A percentile compares a stretch with the other conserved stretches of the same genome.
Conservation (phyloP, 2,888 invertebrate genomes). For the Orthosia cruda region DNA sequence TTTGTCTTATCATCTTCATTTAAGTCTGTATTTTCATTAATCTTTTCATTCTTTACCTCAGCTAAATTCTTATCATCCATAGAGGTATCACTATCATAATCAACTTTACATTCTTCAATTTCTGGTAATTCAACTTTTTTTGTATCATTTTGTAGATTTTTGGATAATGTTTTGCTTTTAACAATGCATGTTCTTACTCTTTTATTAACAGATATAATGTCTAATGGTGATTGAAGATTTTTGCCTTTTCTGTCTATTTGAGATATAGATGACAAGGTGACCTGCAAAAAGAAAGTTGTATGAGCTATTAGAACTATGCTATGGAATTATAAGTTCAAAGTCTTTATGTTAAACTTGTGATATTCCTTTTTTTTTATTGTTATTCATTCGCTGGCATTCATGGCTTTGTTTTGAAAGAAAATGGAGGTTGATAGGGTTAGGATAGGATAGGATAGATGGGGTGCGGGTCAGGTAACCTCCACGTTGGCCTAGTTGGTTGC, state of each 20-base stretch:
- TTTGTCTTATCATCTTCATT: not conserved
- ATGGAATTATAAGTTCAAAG: too few species aligned
- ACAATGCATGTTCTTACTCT: slow-evolving; percentile 43
- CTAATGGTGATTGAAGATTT: slow-evolving; percentile 46
- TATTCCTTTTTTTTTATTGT: not conserved
- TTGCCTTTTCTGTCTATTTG: slow-evolving; percentile 36
- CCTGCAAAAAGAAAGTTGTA: slow-evolving; percentile 35
- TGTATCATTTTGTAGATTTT: not conserved
- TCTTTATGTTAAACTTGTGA: not conserved
- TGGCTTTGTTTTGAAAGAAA: too few species aligned
- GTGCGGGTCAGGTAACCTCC: too few species aligned
- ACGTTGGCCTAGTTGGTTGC: too few species aligned
- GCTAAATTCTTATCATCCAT: slow-evolving; percentile 29
- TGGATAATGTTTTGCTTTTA: slow-evolving; percentile 20
- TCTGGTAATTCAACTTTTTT: slow-evolving; percentile 8
- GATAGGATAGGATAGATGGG: too few species aligned
- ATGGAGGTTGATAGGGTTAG: too few species aligned
- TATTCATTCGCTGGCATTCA: too few species aligned
- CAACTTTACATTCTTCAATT: slow-evolving; percentile 23
- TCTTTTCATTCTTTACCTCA: slow-evolving; percentile 43
- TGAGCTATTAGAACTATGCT: too few species aligned
- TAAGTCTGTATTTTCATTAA: not conserved
- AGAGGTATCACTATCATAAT: slow-evolving; percentile 39
- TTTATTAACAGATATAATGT: slow-evolving; percentile 28
- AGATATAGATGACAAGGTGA: slow-evolving; percentile 51